A percentile compares a stretch with the other conserved stretches of the same genome.
These are phyloP conservation scores for Pollicipes pollicipes DNA, from an alignment of 1,140 invertebrate genomes.

Conservation along the genomic window DNA sequence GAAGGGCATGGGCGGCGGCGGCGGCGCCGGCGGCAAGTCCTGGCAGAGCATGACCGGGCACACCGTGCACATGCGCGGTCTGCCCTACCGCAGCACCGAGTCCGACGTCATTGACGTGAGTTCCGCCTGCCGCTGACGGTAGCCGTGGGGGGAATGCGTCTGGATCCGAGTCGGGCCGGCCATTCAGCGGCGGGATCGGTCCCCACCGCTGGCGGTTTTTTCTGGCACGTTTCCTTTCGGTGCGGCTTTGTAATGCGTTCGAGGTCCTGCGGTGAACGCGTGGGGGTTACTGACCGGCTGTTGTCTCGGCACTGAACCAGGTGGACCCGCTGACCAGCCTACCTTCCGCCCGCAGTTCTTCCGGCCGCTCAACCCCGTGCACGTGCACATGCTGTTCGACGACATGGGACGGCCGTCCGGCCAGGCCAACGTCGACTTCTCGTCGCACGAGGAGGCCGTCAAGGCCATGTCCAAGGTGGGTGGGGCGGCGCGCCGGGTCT, in stretches of 20 bases:
- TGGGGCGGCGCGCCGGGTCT: conserved; percentile 21
- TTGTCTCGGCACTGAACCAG: no score
- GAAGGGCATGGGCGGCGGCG: conserved; percentile 23
- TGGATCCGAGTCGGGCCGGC: no score
- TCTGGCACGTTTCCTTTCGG: no score
- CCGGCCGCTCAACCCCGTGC: conserved; percentile 58
- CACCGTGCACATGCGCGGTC: conserved; percentile 74
- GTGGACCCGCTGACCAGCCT: not conserved
- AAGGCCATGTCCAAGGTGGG: conserved; percentile 55
- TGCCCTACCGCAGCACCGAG: conserved; percentile 67
- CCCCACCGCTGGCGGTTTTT: no score
- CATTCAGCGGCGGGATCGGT: no score
- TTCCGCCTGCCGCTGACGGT: no score
- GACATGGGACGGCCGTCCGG: conserved; percentile 66
- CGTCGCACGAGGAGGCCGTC: conserved; percentile 66
- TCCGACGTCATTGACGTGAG: conserved; percentile 63
- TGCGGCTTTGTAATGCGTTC: no score
- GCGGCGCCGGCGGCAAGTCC: conserved; percentile 25
- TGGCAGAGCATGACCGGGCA: conserved; percentile 33
- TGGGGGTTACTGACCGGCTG: no score
- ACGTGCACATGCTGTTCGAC: conserved; percentile 63
- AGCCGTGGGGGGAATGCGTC: no score
- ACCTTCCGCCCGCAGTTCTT: conserved; percentile 47
- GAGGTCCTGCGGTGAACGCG: no score
- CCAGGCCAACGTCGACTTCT: conserved; percentile 83